Percentiles rank a stretch among this genome's conserved stretches.
phyloP scores from a whole-genome alignment of 2,113 vertebrate species.

The Ptychochromis oligacanthus region DNA sequence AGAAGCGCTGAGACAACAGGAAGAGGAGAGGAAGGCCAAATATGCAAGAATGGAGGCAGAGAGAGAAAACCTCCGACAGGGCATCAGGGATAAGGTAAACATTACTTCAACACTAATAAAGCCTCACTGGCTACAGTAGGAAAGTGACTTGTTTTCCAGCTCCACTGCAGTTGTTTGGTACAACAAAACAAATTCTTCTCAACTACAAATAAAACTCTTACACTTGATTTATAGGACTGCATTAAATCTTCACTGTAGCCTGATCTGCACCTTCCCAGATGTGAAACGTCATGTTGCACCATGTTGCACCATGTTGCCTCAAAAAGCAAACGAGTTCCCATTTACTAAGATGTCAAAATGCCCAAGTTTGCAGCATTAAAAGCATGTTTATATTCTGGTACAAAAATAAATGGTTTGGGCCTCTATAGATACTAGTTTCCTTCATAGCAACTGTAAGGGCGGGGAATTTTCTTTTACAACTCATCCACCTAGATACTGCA shows the following conservation, averaged over 20 bases:
- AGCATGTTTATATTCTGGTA: too few species aligned
- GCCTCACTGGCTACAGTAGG: too few species aligned
- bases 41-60: conserved; percentile 93
- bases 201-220: background rate
- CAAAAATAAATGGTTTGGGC: too few species aligned
- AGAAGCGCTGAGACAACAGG: conserved; percentile 90
- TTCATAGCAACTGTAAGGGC: too few species aligned
- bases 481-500: too few species aligned
- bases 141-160: background rate
- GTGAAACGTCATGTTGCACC: too few species aligned
- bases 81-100: conserved; percentile 91
- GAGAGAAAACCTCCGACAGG: conserved; percentile 90
- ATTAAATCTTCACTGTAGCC: background rate
- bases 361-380: too few species aligned
- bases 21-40: conserved; percentile 93
- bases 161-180: background rate
- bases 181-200: background rate
- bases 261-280: background rate
- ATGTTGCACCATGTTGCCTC: too few species aligned
- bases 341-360: too few species aligned
- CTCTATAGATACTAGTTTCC: too few species aligned
- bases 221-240: background rate
- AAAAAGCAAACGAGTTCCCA: background rate
- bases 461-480: too few species aligned
- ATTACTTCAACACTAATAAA: background rate